A percentile compares a stretch with the other conserved stretches of the same genome.
Evolutionary conservation across 2,797 vertebrate species (phyloP).

Genomic region (Lepus oiostolus): DNA sequence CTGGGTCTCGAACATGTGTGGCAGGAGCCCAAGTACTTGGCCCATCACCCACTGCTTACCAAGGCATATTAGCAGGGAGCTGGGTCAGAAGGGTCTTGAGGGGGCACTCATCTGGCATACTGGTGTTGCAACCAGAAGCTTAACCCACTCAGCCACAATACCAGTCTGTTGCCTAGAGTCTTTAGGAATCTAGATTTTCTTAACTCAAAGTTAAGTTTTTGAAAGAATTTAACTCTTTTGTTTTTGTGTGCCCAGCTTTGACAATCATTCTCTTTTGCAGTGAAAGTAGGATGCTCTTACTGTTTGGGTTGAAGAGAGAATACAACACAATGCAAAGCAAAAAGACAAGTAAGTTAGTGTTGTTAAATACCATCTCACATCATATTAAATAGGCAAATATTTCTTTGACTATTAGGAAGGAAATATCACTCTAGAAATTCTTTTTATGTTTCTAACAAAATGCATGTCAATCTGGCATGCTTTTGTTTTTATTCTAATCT

Average conservation of each 20-base stretch:
- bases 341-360: not conserved
- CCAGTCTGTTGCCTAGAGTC: not conserved
- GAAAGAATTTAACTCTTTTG: conserved; percentile 6
- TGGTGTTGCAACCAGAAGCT: no score
- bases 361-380: not conserved
- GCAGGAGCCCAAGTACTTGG: no score
- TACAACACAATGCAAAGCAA: not conserved
- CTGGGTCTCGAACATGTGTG: no score
- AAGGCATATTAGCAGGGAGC: no score
- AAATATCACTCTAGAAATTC: not conserved
- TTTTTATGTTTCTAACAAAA: conserved; percentile 48
- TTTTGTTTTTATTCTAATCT: conserved; percentile 43
- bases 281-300: not conserved
- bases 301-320: not conserved
- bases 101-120: no score
- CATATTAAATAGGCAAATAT: not conserved
- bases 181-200: conserved; percentile 43
- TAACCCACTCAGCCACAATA: no score
- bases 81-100: no score
- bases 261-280: not conserved
- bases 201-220: conserved; percentile 1
- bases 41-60: no score
- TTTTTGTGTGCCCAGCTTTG: not conserved
- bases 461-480: not conserved
- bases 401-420: not conserved